Percentiles rank a stretch among this genome's conserved stretches.
Conservation (phyloP, 2,888 invertebrate genomes). For the Acrobeloides nanus region DNA sequence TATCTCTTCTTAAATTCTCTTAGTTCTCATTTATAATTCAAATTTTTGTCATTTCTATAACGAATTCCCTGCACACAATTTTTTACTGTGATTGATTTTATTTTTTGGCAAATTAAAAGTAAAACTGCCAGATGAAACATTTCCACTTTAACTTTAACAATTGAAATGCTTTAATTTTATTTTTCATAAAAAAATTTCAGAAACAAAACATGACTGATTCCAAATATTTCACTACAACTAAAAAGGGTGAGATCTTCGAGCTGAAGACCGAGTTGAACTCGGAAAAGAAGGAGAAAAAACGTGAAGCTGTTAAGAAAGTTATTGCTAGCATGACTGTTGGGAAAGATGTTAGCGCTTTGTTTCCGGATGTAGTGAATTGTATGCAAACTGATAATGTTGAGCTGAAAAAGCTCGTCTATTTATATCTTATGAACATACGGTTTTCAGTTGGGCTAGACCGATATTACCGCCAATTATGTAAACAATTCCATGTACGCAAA, state of each 20-base stretch:
- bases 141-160: too few species aligned
- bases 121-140: too few species aligned
- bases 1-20: too few species aligned
- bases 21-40: too few species aligned
- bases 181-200: too few species aligned
- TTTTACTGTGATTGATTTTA: too few species aligned
- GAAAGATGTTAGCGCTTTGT: slow-evolving; percentile 90
- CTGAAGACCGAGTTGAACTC: slow-evolving; percentile 95
- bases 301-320: slow-evolving; percentile 98
- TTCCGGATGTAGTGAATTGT: slow-evolving; percentile 98
- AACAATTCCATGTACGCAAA: too few species aligned
- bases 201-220: slow-evolving; percentile 84
- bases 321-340: slow-evolving; percentile 99
- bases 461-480: slow-evolving; percentile 1
- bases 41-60: too few species aligned
- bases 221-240: slow-evolving; percentile 98
- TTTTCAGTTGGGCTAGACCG: too few species aligned
- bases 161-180: too few species aligned
- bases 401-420: slow-evolving; percentile 91
- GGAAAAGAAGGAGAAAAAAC: slow-evolving; percentile 98
- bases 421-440: slow-evolving; percentile 99
- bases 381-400: slow-evolving; percentile 99
- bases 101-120: too few species aligned
- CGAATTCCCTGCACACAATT: too few species aligned
- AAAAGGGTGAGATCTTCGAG: slow-evolving; percentile 90